These are phyloP conservation scores for Pseudomyrmex sp. DNA, from an alignment of 1,140 invertebrate genomes.

Conservation along the genomic window DNA sequence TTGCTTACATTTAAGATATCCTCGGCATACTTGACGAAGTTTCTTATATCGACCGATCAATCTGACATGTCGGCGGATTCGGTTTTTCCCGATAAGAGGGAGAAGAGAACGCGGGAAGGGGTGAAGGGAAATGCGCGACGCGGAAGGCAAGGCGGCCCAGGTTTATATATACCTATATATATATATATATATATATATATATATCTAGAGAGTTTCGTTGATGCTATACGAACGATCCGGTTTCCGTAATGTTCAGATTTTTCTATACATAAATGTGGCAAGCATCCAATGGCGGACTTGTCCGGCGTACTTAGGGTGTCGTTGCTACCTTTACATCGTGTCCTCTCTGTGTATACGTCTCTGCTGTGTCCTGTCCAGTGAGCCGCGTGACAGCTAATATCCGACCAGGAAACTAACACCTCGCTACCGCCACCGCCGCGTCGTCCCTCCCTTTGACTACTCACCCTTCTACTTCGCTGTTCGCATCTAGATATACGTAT, in stretches of 20 bases:
- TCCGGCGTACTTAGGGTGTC: constrained; percentile 69
- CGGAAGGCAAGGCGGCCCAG: constrained; percentile 16
- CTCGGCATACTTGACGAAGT: constrained; percentile 9
- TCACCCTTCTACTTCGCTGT: constrained; percentile 51
- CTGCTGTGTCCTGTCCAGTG: constrained; percentile 82
- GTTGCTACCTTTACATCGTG: constrained; percentile 71
- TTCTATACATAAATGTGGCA: constrained; percentile 76
- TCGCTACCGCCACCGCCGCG: constrained; percentile 67
- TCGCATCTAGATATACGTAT: constrained; percentile 34
- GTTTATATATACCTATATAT: constrained; percentile 45
- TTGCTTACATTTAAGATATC: constrained; percentile 32
- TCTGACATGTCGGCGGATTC: constrained; percentile 52
- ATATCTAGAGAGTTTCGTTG: constrained; percentile 57
- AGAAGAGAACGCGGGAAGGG: constrained; percentile 20
- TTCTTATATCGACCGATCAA: constrained; percentile 62
- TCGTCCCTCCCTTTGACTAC: constrained; percentile 28
- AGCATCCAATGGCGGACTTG: constrained; percentile 70
- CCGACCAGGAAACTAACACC: constrained; percentile 84
- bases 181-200: no score
- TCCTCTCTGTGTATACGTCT: constrained; percentile 64
- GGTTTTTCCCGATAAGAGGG: constrained; percentile 17
- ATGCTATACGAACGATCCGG: constrained; percentile 59
- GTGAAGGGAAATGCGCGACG: constrained; percentile 30
- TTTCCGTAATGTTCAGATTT: constrained; percentile 72
- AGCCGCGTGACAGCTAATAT: constrained; percentile 85